Conservation (phyloP, 2,113 vertebrate species). For the Hyperopisus bebe region DNA sequence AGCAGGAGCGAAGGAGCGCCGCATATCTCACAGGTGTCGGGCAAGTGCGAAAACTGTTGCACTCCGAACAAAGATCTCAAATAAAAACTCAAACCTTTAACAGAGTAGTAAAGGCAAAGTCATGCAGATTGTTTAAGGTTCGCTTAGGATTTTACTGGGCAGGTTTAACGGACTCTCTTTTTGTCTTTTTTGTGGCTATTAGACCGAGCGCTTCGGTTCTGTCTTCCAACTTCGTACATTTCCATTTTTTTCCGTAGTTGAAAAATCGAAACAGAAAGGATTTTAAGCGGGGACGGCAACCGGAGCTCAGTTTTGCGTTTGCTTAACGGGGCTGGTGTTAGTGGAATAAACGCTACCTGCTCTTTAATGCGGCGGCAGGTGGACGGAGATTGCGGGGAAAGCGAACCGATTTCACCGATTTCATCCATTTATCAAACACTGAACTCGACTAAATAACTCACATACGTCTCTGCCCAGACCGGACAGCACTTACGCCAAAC, state of each 20-base stretch:
- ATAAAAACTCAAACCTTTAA: constrained; percentile 2
- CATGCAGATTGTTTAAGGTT: background rate
- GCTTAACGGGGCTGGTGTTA: background rate
- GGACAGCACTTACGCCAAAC: background rate
- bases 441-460: background rate
- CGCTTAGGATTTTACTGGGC: background rate
- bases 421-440: background rate
- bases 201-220: background rate
- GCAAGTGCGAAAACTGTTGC: constrained; percentile 32
- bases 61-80: constrained; percentile 24
- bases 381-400: background rate
- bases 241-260: background rate
- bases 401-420: background rate
- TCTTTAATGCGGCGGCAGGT: background rate
- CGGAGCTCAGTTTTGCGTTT: background rate
- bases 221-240: background rate
- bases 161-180: background rate
- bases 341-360: background rate
- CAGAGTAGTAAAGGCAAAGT: background rate
- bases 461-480: background rate
- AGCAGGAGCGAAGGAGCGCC: constrained; percentile 32
- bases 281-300: background rate
- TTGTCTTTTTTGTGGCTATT: background rate
- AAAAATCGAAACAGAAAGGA: background rate
- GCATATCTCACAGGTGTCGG: constrained; percentile 63